Evolutionary conservation across 2,113 vertebrate genomes (phyloP), one percentile per base, ranked within the genome.

Genomic region (Sciurus niger): DNA sequence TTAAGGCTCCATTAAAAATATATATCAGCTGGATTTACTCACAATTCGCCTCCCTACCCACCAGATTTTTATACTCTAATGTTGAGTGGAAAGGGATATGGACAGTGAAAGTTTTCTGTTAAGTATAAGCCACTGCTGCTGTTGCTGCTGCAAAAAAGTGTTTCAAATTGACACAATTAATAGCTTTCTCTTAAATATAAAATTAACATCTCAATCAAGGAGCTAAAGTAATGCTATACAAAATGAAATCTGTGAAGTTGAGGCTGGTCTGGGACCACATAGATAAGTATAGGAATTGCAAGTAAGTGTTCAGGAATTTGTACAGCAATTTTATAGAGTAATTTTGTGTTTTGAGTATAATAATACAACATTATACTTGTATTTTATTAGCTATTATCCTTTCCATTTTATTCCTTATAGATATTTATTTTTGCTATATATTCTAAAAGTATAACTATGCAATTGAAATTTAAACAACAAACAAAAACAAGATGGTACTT

Each of bases 281-380:
- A 25, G 22, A 48, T 70, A 25, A 70, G 40, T 40, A 48, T 8
- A 63, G 22, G 78, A 58, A 84, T 63, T 28, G 32, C 65, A 70
- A 94, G 53, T 60, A 70, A 68, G 22, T 74, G 14, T 89, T 70
- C 70, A 65, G 37, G 3, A 46, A 94, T 58, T 58, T 85, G 63
- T 77, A 63, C 34, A 28, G 8, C 22, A 89, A 68, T 89, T 84
- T 90, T 11, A 53, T 73, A 84, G 30, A 60, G 77, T 94, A 28
- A 68, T 55, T 92, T 93, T 77, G 53, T 76, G 40, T 77, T 76
- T 77, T 76, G 37, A 70, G 16, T 43, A 84, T 68, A 90, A 37
- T 48, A 73, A 85, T 85, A 86, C 25, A 78, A 85, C 88, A 55
- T 14, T n/a, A 5, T 43, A 22, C 28, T 53, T 86, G 1, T 30